These are phyloP conservation scores for Aeoliscus strigatus DNA, from an alignment of 2,797 vertebrate species.

Conservation along the genomic window DNA sequence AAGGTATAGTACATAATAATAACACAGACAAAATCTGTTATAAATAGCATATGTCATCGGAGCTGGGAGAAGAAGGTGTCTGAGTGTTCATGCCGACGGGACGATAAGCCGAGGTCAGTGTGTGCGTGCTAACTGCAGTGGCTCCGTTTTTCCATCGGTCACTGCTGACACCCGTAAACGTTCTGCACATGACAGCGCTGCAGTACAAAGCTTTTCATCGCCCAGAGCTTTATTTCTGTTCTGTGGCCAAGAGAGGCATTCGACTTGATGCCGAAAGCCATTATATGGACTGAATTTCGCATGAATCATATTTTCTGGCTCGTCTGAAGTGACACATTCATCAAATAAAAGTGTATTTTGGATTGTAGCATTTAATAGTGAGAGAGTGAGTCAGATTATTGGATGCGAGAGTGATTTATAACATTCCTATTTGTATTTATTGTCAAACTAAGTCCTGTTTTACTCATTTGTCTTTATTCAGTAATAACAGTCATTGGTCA, in stretches of 20 bases:
- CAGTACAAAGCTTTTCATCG: conserved; percentile 32
- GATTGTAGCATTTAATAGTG: conserved; percentile 24
- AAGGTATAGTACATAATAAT: conserved; percentile 60
- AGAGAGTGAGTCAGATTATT: conserved; percentile 16
- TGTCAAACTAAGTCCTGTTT: conserved; percentile 8
- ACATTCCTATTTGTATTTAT: conserved; percentile 10
- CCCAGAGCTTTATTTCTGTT: conserved; percentile 39
- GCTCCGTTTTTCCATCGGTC: conserved; percentile 65
- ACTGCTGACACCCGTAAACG: conserved; percentile 56
- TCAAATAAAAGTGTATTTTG: conserved; percentile 23
- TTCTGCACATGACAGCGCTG: conserved; percentile 44
- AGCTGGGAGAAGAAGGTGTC: conserved; percentile 65
- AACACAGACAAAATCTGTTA: conserved; percentile 59
- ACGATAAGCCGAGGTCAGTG: conserved; percentile 52
- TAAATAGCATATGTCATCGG: conserved; percentile 73
- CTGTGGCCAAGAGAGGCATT: conserved; percentile 38
- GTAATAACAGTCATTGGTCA: conserved; percentile 18
- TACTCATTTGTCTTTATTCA: conserved; percentile 14
- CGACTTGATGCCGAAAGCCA: conserved; percentile 32
- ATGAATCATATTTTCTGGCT: conserved; percentile 25
- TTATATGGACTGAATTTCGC: conserved; percentile 21
- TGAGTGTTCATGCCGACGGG: conserved; percentile 44
- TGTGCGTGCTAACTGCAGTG: conserved; percentile 45
- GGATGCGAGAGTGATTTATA: conserved; percentile 20
- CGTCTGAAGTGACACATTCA: conserved; percentile 15